These are phyloP conservation scores for Nixonia krombeini DNA, from an alignment of 1,140 invertebrate genomes.

Conservation along the genomic window DNA sequence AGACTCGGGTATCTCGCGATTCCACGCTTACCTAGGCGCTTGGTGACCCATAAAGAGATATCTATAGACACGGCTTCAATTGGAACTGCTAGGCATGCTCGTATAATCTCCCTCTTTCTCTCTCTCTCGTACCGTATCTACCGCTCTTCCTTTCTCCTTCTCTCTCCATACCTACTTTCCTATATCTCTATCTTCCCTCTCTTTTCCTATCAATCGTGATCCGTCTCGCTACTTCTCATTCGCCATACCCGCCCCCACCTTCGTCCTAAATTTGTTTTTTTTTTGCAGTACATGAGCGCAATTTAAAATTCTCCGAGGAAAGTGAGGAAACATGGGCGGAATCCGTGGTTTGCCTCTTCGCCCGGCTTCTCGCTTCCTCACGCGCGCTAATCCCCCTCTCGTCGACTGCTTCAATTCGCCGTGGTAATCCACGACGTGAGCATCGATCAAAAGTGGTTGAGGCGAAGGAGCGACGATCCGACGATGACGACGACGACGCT, in stretches of 20 bases:
- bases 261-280: slow-evolving; percentile 9
- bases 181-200: slow-evolving; percentile 22
- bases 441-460: slow-evolving; percentile 25
- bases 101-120: slow-evolving; percentile 40
- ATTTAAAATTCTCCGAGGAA: slow-evolving; percentile 40
- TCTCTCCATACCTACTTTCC: no score
- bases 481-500: slow-evolving; percentile 15
- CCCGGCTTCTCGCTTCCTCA: slow-evolving; percentile 7
- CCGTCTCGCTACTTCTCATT: no score
- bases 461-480: slow-evolving; percentile 1
- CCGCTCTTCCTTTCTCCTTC: slow-evolving; percentile 1
- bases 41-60: slow-evolving; percentile 50
- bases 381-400: slow-evolving; percentile 30
- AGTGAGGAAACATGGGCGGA: slow-evolving; percentile 36
- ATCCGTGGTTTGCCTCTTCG: slow-evolving; percentile 36
- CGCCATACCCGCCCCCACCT: neutral
- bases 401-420: slow-evolving; percentile 17
- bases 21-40: slow-evolving; percentile 48
- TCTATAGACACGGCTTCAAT: slow-evolving; percentile 49
- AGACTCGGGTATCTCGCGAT: slow-evolving; percentile 45
- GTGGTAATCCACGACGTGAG: slow-evolving; percentile 23
- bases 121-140: neutral
- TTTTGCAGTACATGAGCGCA: slow-evolving; percentile 35
- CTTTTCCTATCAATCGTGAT: no score
- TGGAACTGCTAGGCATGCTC: slow-evolving; percentile 37